Evolutionary conservation across 2,797 vertebrate species (phyloP).

Genomic region (Myotis vivesi): DNA sequence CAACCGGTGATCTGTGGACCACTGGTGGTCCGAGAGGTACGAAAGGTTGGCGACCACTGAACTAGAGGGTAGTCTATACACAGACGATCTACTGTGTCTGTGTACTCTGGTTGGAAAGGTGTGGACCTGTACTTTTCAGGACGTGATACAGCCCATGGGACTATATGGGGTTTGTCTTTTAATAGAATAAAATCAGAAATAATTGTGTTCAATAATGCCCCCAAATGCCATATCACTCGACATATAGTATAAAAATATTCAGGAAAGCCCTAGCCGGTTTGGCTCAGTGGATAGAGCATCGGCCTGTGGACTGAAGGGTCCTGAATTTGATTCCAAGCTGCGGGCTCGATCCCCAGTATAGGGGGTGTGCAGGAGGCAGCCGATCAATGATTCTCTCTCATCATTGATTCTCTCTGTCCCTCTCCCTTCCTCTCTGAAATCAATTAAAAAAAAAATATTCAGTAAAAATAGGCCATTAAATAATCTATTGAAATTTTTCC

Average conservation of each 20-base stretch:
- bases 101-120: neutral
- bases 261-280: neutral
- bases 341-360: no score
- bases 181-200: neutral
- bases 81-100: neutral
- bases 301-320: no score
- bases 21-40: no score
- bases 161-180: neutral
- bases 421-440: no score
- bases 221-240: neutral
- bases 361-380: no score
- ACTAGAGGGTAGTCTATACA: neutral
- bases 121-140: neutral
- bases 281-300: no score
- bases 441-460: neutral
- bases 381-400: no score
- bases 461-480: neutral
- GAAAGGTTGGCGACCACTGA: neutral
- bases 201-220: neutral
- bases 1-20: no score
- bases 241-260: neutral
- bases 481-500: neutral
- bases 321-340: no score
- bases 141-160: rapidly evolving
- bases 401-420: no score